phyloP scores from a whole-genome alignment of 2,888 invertebrate species.

The Chymomyza procnemis region DNA sequence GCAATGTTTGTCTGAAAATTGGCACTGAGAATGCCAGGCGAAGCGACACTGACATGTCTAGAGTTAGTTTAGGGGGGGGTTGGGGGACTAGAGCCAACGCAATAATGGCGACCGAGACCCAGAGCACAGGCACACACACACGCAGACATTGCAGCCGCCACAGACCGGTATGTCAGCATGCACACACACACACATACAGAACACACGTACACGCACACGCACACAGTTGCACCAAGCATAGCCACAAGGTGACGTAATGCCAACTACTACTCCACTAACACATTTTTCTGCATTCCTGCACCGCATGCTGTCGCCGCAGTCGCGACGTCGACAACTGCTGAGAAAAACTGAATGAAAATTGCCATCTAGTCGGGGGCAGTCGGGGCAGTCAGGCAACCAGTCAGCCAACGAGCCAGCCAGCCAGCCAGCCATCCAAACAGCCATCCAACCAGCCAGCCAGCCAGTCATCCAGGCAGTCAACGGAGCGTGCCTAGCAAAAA shows the following conservation, averaged over 20 bases:
- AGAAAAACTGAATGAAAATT: constrained; percentile 50
- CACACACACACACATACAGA: constrained; percentile 23
- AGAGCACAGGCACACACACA: constrained; percentile 11
- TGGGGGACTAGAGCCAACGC: neutral
- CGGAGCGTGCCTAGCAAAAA: neutral
- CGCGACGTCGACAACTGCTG: neutral
- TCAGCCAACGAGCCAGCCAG: neutral
- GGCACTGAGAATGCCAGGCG: neutral
- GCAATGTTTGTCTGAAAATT: neutral
- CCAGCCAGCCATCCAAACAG: neutral
- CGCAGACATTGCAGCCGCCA: neutral
- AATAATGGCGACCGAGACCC: constrained; percentile 59
- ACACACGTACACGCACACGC: constrained; percentile 3
- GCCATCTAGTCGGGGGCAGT: constrained; percentile 10
- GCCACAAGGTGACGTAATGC: constrained; percentile 77
- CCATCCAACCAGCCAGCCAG: neutral
- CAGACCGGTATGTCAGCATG: neutral
- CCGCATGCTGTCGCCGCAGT: constrained; percentile 29
- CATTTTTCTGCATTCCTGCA: constrained; percentile 78
- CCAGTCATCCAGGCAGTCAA: neutral
- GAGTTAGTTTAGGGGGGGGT: no score
- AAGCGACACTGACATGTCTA: neutral
- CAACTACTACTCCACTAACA: constrained; percentile 79
- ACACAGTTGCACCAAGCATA: constrained; percentile 18
- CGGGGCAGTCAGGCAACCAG: neutral